These are phyloP conservation scores for Zhuqinia jingwanae DNA, from an alignment of 2,888 invertebrate genomes.

Conservation along the genomic window DNA sequence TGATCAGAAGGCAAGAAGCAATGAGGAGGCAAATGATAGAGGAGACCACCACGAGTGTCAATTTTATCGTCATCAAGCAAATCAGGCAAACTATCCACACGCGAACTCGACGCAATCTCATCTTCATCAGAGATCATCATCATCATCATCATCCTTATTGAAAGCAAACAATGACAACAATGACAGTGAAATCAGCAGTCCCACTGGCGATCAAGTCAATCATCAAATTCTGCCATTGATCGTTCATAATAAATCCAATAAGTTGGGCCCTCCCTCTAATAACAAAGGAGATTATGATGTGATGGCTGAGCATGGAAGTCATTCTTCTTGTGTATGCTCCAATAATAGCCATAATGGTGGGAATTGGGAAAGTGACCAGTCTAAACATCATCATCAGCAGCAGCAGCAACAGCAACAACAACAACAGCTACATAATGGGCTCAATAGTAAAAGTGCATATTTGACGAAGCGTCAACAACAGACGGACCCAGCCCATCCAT, in stretches of 20 bases:
- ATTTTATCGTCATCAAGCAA: conserved; percentile 65
- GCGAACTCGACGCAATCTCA: conserved; percentile 36
- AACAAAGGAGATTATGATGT: conserved; percentile 57
- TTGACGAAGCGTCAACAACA: conserved; percentile 52
- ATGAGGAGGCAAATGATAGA: conserved; percentile 59
- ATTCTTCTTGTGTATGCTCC: conserved; percentile 54
- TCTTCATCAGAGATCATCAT: conserved; percentile 35
- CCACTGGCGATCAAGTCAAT: conserved; percentile 61
- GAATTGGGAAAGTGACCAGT: conserved; percentile 55
- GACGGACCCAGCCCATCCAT: conserved; percentile 50
- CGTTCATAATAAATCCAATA: conserved; percentile 53
- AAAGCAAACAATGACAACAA: conserved; percentile 52
- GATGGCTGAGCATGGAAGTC: conserved; percentile 45
- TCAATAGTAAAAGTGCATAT: neutral
- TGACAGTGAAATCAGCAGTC: conserved; percentile 48
- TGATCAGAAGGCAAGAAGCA: conserved; percentile 32
- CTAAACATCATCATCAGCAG: conserved; percentile 19
- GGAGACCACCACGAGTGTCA: conserved; percentile 71
- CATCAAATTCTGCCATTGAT: conserved; percentile 50
- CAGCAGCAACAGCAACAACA: conserved; percentile 22
- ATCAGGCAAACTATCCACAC: conserved; percentile 53
- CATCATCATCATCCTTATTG: conserved; percentile 49
- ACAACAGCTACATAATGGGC: conserved; percentile 37
- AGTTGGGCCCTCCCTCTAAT: conserved; percentile 48
- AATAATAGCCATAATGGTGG: conserved; percentile 30